Conservation (phyloP, 2,888 invertebrate species). For the Nephrotoma flavescens region DNA sequence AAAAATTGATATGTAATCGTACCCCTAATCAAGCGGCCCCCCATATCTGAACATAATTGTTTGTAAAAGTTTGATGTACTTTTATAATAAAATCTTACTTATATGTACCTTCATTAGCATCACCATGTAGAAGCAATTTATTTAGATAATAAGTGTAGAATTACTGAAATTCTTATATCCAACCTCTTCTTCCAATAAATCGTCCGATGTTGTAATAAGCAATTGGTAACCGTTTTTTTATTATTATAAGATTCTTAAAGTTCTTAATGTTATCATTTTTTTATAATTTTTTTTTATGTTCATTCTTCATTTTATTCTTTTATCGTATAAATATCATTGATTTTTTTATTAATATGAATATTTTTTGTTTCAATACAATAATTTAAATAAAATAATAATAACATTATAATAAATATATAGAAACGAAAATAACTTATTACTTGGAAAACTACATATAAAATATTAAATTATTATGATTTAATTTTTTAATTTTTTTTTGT, state of each 20-base stretch:
- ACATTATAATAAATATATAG: not conserved
- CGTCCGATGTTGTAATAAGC: not conserved
- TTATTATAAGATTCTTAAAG: not conserved
- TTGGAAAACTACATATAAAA: not conserved
- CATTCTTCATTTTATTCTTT: not conserved
- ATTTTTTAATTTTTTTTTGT: not conserved
- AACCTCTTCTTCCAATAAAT: not conserved
- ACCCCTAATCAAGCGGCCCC: too few relatives aligned
- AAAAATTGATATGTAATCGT: too few relatives aligned
- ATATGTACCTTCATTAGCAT: not conserved
- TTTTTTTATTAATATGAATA: not conserved
- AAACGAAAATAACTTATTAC: not conserved
- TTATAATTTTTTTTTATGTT: not conserved
- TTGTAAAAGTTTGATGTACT: too few relatives aligned
- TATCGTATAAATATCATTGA: not conserved
- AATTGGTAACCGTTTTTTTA: not conserved
- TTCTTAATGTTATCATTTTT: not conserved
- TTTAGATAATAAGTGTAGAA: not conserved
- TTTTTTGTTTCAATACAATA: not conserved
- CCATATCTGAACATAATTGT: too few relatives aligned
- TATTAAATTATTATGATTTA: not conserved
- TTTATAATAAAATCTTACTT: not conserved
- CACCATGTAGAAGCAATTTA: not conserved
- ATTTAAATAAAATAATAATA: not conserved
- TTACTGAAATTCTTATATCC: not conserved